These are phyloP conservation scores for Athene noctua DNA, from an alignment of 2,113 vertebrate genomes.

Conservation along the genomic window DNA sequence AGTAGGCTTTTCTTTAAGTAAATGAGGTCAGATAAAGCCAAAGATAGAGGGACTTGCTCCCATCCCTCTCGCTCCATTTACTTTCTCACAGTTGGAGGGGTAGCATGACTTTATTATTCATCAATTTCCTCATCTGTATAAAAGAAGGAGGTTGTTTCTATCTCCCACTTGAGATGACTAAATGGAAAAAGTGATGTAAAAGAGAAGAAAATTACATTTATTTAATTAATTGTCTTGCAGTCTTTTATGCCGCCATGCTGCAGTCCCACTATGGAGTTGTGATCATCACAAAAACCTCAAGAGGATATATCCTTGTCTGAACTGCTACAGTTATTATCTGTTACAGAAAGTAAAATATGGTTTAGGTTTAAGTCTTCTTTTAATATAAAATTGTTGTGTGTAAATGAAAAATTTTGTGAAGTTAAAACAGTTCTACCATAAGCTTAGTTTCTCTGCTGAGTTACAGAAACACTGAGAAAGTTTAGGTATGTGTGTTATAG, in stretches of 20 bases:
- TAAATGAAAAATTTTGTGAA: not conserved
- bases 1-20: not conserved
- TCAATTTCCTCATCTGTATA: not conserved
- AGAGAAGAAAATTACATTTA: not conserved
- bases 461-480: conserved; percentile 6
- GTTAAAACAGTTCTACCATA: not conserved
- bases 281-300: conserved; percentile 27
- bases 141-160: not conserved
- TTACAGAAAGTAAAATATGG: conserved; percentile 30
- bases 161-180: not conserved
- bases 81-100: not conserved
- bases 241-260: not conserved
- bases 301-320: conserved; percentile 57
- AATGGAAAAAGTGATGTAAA: not conserved
- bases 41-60: not conserved
- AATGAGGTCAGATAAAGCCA: not conserved
- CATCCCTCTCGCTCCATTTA: not conserved
- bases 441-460: not conserved
- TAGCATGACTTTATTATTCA: not conserved
- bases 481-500: not conserved
- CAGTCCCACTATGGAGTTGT: conserved; percentile 6
- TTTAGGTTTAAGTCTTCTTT: not conserved
- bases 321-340: conserved; percentile 1
- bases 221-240: conserved; percentile 56
- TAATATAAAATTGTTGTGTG: not conserved